phyloP scores from a whole-genome alignment of 92 coral and sea anemone genomes.

The Porites evermanni region DNA sequence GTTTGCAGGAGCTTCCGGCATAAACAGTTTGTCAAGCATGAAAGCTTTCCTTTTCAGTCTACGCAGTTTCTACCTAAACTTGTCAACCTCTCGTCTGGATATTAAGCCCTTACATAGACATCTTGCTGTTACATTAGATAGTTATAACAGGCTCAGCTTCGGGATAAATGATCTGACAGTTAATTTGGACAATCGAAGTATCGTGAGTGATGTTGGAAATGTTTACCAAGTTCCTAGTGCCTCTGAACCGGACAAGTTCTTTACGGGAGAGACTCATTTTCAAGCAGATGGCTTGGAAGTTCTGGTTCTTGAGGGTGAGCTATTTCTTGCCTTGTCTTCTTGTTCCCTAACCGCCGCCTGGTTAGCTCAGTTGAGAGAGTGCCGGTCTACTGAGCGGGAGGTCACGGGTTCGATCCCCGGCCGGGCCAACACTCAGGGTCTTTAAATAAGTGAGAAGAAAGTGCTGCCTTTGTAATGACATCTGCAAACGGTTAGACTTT shows the following conservation, averaged over 20 bases:
- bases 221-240: slow-evolving; percentile 32
- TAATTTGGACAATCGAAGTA: slow-evolving; percentile 11
- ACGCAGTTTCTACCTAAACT: slow-evolving; percentile 4
- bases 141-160: slow-evolving; percentile 12
- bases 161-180: slow-evolving; percentile 48
- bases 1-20: background rate
- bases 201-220: background rate
- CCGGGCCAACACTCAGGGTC: too few species aligned
- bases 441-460: too few species aligned
- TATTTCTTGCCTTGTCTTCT: background rate
- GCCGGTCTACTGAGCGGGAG: too few species aligned
- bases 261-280: slow-evolving; percentile 13
- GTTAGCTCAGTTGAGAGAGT: too few species aligned
- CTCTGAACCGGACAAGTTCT: background rate
- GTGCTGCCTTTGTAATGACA: too few species aligned
- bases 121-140: background rate
- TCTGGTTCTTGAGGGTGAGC: background rate
- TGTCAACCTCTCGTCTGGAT: background rate
- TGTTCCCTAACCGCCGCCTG: background rate
- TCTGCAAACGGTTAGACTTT: too few species aligned
- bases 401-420: too few species aligned
- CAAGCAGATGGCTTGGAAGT: slow-evolving; percentile 44
- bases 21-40: background rate
- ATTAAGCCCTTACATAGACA: slow-evolving; percentile 2
- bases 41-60: slow-evolving; percentile 8